Evolutionary conservation across 2,888 invertebrate species (phyloP), one percentile per base, ranked within the genome.

Genomic region (Oligia strigilis): DNA sequence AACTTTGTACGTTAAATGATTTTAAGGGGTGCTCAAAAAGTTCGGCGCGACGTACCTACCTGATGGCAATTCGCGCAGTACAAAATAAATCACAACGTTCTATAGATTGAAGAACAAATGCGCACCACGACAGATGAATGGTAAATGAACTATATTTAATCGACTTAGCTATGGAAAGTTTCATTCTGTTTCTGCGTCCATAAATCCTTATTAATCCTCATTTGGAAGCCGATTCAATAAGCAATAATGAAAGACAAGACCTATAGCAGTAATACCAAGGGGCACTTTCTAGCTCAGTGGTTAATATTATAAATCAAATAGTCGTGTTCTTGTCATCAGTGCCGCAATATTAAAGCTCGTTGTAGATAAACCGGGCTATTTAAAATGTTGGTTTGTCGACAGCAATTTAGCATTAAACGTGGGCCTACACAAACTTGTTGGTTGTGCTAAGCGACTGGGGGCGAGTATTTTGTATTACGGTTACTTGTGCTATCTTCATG

Each of bases 141-240:
- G 93, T 90, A 91, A 91, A 92, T 89, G 89, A 90, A 90, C 90
- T 89, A 90, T 91, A 92, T 92, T 92, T 92, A 94, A 93, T 93
- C 89, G 90, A 91, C 89, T 88, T 88, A 87, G 90, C 89, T 91
- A 88, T 90, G 89, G 89, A 92, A 92, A 92, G 91, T 91, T 90
- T 92, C 86, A 90, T 92, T 92, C 89, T 92, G 90, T 90, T 92
- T 92, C 90, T 88, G 88, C 90, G 82, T 78, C 90, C 92, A 94
- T 95, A 95, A 95, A 95, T 95, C 93, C 93, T 93, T 94, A 95
- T 95, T 95, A 95, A 94, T 95, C 94, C 93, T 95, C 94, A 95
- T 95, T 95, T 93, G 93, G 93, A 92, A 93, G 91, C 93, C 91
- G 89, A 93, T 95, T 95, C 94, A 95, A 94, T 94, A 93, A 94